Base-by-base conservation (phyloP, 2,888 invertebrate genomes). In the Scaptomyza cyrtandrae region DNA sequence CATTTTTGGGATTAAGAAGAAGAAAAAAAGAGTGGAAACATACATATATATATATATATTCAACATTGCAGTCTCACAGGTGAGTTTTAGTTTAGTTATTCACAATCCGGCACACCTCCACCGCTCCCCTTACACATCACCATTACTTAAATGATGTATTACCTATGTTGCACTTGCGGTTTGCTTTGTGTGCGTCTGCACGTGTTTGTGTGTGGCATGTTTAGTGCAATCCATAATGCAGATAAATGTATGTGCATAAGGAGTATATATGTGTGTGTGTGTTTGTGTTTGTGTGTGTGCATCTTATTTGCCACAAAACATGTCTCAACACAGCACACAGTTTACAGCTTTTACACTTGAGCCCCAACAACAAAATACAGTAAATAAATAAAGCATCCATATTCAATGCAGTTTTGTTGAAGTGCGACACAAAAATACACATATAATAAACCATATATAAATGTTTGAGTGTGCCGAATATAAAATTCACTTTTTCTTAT, bases 221-320 rank as follows among this genome's bases (percentile, higher is more conserved):
- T 86, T 85, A 86, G 85, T 86, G 85, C 89, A 85, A 85, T 85
- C 86, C 85, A 85, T 89, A 89, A 89, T 86, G 84, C 79, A 84
- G 75, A 80, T 88, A 84, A 68, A 83, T 83, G 59, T 75, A 49
- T 58, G 37, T 75, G 24, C 39, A 6, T 29, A 7, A 41, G 31
- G 46, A 44, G 59, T 19, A 19, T 46, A n/a, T 35, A 31, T 31
- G 9, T 31, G 9, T 31, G 31, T 45, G 46, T 56, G 37, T 33
- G 45, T 48, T 6, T 45, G 46, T 56, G 37, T 33, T 41, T 48
- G 11, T 55, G 65, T 16, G 24, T 29, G 39, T 44, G 56, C 39
- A 45, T 19, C 41, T 54, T 71, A 39, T 27, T 54, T 48, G 55
- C 50, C 56, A 46, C 46, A 63, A 43, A 66, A 55, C 52, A 58